phyloP scores from a whole-genome alignment of 2,113 vertebrate species.

The Cochlearius cochlearius region DNA sequence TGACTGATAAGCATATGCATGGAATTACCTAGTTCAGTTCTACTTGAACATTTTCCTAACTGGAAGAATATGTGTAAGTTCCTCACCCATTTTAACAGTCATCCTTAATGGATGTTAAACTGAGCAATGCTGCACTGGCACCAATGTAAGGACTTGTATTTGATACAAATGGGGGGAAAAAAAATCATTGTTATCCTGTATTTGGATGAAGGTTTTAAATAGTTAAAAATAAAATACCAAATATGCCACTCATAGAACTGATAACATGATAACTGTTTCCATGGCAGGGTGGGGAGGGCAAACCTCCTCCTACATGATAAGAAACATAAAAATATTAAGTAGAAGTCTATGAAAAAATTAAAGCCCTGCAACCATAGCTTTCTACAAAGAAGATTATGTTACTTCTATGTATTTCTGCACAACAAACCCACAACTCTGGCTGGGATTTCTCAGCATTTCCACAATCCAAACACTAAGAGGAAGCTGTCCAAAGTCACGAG shows the following conservation, averaged over 20 bases:
- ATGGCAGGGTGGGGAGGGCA: background rate
- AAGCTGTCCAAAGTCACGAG: background rate
- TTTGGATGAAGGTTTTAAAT: background rate
- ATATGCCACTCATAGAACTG: background rate
- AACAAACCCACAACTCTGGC: background rate
- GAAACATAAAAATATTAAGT: background rate
- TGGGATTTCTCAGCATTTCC: background rate
- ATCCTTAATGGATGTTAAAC: slow-evolving; percentile 7
- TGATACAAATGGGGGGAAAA: background rate
- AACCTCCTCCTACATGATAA: background rate
- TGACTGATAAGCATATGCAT: background rate
- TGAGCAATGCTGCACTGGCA: background rate
- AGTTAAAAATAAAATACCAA: background rate
- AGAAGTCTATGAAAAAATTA: background rate
- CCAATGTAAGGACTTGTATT: slow-evolving; percentile 2
- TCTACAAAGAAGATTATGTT: background rate
- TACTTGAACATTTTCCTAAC: background rate
- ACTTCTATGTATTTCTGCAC: background rate
- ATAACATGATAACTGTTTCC: background rate
- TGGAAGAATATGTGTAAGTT: slow-evolving; percentile 29
- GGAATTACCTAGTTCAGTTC: background rate
- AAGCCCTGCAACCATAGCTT: background rate
- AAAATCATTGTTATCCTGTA: background rate
- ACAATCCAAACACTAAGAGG: background rate
- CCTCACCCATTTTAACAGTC: background rate